Percentiles rank a stretch among this genome's conserved stretches.
phyloP scores from a whole-genome alignment of 2,888 invertebrate species.

The Thereva nobilitata region DNA sequence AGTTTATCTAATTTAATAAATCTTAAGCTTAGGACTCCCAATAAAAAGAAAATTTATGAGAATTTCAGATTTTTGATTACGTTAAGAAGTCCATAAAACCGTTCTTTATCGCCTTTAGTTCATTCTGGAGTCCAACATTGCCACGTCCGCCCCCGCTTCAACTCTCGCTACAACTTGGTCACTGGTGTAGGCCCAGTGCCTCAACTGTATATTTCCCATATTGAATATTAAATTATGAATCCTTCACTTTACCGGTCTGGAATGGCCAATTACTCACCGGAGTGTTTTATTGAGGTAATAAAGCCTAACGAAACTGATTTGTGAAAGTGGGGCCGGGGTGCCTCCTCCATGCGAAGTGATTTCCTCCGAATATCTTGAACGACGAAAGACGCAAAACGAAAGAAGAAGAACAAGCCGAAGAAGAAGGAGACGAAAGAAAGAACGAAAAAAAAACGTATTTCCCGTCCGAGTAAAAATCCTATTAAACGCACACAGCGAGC shows the following conservation, averaged over 20 bases:
- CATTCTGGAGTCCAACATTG: slow-evolving; percentile 2
- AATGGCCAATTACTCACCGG: slow-evolving; percentile 33
- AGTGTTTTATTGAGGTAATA: slow-evolving; percentile 35
- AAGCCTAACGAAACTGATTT: slow-evolving; percentile 36
- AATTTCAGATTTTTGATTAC: slow-evolving; percentile 1
- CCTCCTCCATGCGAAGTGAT: slow-evolving; percentile 12
- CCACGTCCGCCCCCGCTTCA: too few relatives aligned
- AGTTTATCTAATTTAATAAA: too few relatives aligned
- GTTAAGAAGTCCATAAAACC: slow-evolving; percentile 26
- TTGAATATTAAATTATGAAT: slow-evolving; percentile 34
- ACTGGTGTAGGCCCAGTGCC: background rate
- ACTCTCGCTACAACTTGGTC: too few relatives aligned
- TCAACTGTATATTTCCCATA: slow-evolving; percentile 25
- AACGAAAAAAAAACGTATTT: slow-evolving; percentile 20
- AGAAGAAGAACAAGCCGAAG: too few relatives aligned
- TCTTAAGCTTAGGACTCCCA: too few relatives aligned
- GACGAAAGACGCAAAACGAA: too few relatives aligned
- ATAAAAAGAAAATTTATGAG: too few relatives aligned
- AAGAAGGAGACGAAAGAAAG: too few relatives aligned
- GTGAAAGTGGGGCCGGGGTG: slow-evolving; percentile 12
- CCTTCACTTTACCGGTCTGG: slow-evolving; percentile 25
- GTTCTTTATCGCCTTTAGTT: slow-evolving; percentile 18
- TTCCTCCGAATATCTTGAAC: slow-evolving; percentile 19
- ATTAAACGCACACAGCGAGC: slow-evolving; percentile 24
- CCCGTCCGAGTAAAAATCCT: background rate